Percentiles rank a stretch among this genome's conserved stretches.
Evolutionary conservation across 1,140 invertebrate genomes (phyloP).

Genomic region (Hydropsyche tenuis): DNA sequence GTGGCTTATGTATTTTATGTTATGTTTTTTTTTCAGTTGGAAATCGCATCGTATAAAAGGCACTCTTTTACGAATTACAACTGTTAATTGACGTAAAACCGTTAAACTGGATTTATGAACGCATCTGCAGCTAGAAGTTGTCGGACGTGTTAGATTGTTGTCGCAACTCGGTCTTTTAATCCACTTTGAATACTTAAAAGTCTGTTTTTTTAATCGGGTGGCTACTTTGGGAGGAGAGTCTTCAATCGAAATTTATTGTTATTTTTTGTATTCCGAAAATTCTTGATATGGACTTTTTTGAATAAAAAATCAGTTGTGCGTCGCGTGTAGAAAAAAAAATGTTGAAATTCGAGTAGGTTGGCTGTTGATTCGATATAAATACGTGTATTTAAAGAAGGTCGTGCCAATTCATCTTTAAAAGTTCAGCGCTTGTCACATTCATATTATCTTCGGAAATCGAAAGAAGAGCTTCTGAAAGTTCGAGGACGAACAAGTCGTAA

Average conservation of each 20-base stretch:
- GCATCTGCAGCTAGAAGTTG: conserved; percentile 19
- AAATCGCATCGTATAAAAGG: conserved; percentile 21
- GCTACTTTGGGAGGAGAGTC: too few species aligned
- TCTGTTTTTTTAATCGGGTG: too few species aligned
- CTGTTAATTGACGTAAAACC: conserved; percentile 35
- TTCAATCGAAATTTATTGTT: too few species aligned
- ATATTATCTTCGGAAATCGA: neutral
- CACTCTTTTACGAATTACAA: conserved; percentile 31
- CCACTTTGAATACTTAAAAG: too few species aligned
- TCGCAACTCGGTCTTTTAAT: conserved; percentile 21
- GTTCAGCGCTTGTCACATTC: neutral
- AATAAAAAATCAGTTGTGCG: too few species aligned
- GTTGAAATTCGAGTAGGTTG: too few species aligned
- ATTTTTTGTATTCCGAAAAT: too few species aligned
- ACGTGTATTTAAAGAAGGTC: neutral
- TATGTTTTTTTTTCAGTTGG: conserved; percentile 19
- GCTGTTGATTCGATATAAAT: too few species aligned
- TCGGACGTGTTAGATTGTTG: conserved; percentile 22
- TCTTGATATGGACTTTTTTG: too few species aligned
- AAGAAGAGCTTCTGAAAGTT: neutral
- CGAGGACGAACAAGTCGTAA: neutral
- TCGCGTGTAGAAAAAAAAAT: too few species aligned
- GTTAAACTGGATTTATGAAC: conserved; percentile 33
- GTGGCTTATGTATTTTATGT: neutral
- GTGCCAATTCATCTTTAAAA: neutral